Evolutionary conservation across 1,140 invertebrate genomes (phyloP).

Genomic region (Fopius arisanus): DNA sequence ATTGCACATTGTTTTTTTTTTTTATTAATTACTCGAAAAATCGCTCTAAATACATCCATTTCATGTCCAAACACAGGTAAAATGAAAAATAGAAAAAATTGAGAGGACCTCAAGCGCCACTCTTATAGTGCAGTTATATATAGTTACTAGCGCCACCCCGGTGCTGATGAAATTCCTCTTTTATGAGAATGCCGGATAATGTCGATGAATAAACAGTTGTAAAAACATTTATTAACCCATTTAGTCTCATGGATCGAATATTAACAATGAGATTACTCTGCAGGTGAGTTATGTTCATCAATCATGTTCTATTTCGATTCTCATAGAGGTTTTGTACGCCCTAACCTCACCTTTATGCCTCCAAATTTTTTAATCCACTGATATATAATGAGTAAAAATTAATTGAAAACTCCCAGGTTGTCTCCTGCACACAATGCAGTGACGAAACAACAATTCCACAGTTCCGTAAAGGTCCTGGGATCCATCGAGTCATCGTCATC

Average conservation of each 20-base stretch:
- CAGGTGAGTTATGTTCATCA: neutral
- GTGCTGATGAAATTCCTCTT: too few relatives aligned
- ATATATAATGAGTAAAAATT: neutral
- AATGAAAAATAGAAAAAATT: too few relatives aligned
- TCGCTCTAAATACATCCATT: too few relatives aligned
- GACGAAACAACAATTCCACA: neutral
- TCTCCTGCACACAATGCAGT: neutral
- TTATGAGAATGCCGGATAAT: too few relatives aligned
- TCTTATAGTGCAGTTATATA: too few relatives aligned
- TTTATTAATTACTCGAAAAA: too few relatives aligned
- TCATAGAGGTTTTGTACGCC: neutral
- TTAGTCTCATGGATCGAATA: neutral
- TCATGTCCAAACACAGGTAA: too few relatives aligned
- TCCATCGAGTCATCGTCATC: conserved; percentile 40
- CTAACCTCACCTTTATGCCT: neutral
- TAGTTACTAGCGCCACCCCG: too few relatives aligned
- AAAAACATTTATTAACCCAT: neutral
- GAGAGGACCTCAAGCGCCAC: too few relatives aligned
- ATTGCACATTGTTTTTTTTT: too few relatives aligned
- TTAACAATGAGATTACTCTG: neutral
- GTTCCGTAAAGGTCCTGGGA: neutral
- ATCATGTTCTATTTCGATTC: neutral
- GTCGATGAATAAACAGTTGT: too few relatives aligned
- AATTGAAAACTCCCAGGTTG: neutral
- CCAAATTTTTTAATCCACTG: neutral